Evolutionary conservation across 2,113 vertebrate species (phyloP), one percentile per base, ranked within the genome.

Genomic region (Leucopsar rothschildi): DNA sequence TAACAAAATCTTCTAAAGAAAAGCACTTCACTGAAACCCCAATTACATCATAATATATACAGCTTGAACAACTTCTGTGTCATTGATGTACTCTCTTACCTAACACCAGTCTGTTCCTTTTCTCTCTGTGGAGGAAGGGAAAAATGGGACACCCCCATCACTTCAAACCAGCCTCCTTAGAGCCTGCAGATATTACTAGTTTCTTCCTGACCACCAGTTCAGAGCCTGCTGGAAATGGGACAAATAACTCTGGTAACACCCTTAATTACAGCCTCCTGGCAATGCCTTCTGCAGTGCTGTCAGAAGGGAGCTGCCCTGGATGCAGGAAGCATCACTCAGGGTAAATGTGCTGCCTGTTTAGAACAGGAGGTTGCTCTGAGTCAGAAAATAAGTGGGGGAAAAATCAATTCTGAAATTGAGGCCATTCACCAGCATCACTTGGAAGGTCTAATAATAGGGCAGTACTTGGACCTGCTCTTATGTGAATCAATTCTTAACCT

Each of bases 201-300:
- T 80, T 82, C 57, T 69, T 92, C 45, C 55, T 92, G 50, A 52
- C 27, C 55, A 49, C 20, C 13, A 5, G 20, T 42, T 90, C 55
- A 85, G 47, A 86, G 29, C 49, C 79, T 66, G 31, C 42, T 93
- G 50, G 71, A 79, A 86, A 69, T 9, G 16, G 17, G 70, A 27
- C 15, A 77, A 69, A 59, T 28, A 80, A 56, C 28, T 84, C 56
- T 29, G 31, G 40, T n/a, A 86, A 83, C 1, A 2, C 21, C 57
- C 57, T 95, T 86, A 92, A 86, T 92, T 93, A 28, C 37, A 72
- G 40, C 22, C 78, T 73, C n/a, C 75, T 94, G 79, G 85, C 33
- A 64, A 39, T 33, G 60, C 20, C 52, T 84, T 24, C 69, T 82
- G 29, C 42, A 0, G 57, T 0, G 10, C 18, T 88, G 75, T 76